Base-by-base conservation (phyloP, 1,140 invertebrate genomes). In the Coelopa frigida region DNA sequence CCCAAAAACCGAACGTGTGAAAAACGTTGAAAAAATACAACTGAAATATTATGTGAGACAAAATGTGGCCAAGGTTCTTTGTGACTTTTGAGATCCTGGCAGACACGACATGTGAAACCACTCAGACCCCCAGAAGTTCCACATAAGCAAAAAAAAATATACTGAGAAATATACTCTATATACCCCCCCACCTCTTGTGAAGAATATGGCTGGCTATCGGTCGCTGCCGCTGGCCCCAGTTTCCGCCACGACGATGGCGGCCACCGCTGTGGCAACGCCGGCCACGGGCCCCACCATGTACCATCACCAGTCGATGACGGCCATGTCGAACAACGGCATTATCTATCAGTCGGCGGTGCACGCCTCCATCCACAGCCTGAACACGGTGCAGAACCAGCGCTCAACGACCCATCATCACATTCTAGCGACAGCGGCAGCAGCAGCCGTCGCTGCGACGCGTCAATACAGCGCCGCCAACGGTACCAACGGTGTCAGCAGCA, bases 291-390 rank as follows among this genome's bases (percentile, higher is more conserved):
- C 60, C 10, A 57, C 62, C 21, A 67, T 67, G 62, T 56, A 54
- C 32, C 61, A 65, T 39, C 61, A 66, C 11, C 63, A 59, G 36
- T 61, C 66, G 57, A 67, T 64, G 58, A 61, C 63, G 1, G 61
- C 66, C 50, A 51, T 48, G 45, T 63, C 63, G 5, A 67, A 67
- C 58, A 67, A 66, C 44, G 63, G 63, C 60, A 67, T 67, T 58
- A 66, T 67, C 50, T 67, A 67, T 67, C 63, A 66, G 53, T 66
- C 63, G 54, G 63, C 63, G 52, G 63, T 63, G 53, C 63, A 67
- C 52, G 63, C 63, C 52, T 66, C 63, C 38, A 66, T 67, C 48
- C 63, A 67, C 53, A 63, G 60, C 48, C 57, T 67, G 49, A 66
- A 62, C 52, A 65, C 61, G 51, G 59, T 65, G 51, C 62, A 65